phyloP scores from a whole-genome alignment of 2,797 vertebrate genomes.

The Okamejei kenojei region DNA sequence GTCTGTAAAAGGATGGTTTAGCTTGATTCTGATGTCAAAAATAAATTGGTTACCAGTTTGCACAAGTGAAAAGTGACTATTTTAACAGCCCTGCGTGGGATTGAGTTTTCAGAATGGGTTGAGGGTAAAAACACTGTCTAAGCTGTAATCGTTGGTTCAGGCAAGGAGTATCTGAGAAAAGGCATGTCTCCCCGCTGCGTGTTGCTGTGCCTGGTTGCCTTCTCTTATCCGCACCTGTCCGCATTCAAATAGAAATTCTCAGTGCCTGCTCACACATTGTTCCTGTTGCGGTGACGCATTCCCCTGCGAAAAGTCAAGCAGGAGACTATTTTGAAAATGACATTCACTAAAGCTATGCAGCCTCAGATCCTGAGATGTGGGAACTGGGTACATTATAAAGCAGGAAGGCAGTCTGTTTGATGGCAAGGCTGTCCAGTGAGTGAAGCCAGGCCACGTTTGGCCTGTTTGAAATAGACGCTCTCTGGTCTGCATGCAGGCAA shows the following conservation, averaged over 20 bases:
- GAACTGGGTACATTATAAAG: neutral
- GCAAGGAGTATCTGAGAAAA: neutral
- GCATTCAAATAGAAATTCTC: neutral
- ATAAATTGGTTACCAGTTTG: neutral
- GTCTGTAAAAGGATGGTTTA: neutral
- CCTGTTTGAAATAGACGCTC: neutral
- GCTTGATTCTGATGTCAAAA: neutral
- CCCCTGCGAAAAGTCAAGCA: neutral
- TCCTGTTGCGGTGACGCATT: neutral
- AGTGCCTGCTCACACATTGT: neutral
- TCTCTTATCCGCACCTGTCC: neutral
- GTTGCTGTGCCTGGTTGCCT: neutral
- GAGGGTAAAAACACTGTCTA: neutral
- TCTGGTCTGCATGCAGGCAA: too few relatives aligned
- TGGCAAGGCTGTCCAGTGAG: neutral
- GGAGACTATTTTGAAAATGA: neutral
- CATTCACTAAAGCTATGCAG: neutral
- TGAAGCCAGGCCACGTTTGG: neutral
- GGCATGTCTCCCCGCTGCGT: neutral
- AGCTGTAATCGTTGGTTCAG: neutral
- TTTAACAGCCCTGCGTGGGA: neutral
- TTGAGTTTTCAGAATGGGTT: neutral
- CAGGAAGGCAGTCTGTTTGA: neutral
- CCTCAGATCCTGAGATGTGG: neutral
- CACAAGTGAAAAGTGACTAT: neutral